Percentiles rank a stretch among this genome's conserved stretches.
Conservation (phyloP, 2,113 vertebrate species). For the Azemiops feae region DNA sequence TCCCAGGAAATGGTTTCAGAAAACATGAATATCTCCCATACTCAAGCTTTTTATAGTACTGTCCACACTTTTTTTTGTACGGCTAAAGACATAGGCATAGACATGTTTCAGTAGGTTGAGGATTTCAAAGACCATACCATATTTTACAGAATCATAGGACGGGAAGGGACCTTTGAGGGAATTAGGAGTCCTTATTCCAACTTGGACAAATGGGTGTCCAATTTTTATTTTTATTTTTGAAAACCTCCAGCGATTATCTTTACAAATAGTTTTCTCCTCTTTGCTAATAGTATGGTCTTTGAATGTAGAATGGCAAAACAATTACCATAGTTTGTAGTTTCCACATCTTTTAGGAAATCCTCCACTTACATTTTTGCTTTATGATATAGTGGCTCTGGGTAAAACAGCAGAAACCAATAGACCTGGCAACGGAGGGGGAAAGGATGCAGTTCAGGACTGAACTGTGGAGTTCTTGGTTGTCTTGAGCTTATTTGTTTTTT, state of each 20-base stretch:
- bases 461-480: background rate
- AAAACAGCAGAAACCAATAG: background rate
- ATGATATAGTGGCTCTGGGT: background rate
- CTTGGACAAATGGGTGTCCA: background rate
- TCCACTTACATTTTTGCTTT: background rate
- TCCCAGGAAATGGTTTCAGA: background rate
- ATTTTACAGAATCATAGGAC: background rate
- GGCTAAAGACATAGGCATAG: background rate
- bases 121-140: background rate
- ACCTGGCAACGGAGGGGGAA: background rate
- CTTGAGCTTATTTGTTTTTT: background rate
- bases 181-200: background rate
- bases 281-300: background rate
- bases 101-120: too few relatives aligned
- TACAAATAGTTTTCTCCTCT: background rate
- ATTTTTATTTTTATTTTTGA: too few relatives aligned
- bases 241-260: background rate
- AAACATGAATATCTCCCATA: background rate
- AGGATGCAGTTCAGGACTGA: background rate
- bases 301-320: background rate
- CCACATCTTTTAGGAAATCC: background rate
- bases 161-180: background rate
- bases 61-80: background rate
- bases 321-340: background rate
- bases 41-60: background rate